Percentiles rank a stretch among this genome's conserved stretches.
Conservation (phyloP, 2,797 vertebrate species). For the Phoeniculus purpureus region DNA sequence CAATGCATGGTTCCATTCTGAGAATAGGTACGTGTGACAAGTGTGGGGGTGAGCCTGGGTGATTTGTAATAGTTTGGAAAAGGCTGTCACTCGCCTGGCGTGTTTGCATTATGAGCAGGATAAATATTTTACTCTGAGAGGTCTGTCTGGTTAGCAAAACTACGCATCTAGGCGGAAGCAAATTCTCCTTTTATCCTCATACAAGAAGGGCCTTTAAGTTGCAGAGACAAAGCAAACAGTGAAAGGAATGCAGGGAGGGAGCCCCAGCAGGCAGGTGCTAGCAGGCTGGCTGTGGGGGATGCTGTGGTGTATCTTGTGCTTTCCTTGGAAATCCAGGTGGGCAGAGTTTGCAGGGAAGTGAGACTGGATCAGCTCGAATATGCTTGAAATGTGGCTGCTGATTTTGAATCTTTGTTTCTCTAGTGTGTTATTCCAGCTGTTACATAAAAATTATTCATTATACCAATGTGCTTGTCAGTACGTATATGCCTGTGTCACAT, state of each 20-base stretch:
- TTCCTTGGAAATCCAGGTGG: not conserved
- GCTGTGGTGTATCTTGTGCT: not conserved
- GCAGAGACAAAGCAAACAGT: not conserved
- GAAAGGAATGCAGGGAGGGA: not conserved
- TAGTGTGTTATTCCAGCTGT: not conserved
- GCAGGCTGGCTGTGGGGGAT: not conserved
- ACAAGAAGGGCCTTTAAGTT: not conserved
- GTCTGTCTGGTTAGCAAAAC: constrained; percentile 11
- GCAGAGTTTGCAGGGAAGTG: not conserved
- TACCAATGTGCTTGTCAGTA: not conserved
- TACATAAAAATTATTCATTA: not conserved
- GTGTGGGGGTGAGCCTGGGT: not conserved
- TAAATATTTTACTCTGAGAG: constrained; percentile 34
- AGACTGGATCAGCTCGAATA: not conserved
- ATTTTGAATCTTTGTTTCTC: not conserved
- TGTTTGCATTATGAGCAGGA: constrained; percentile 21
- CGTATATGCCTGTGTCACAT: accelerated
- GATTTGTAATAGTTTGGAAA: constrained; percentile 14
- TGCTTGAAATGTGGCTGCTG: not conserved
- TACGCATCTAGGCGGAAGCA: not conserved
- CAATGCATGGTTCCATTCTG: not conserved
- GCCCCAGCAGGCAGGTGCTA: not conserved
- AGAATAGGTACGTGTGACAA: not conserved
- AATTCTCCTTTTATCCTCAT: not conserved
- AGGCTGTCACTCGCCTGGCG: not conserved